Evolutionary conservation across 2,113 vertebrate species (phyloP).

Genomic region (Rhabdornis inornatus): DNA sequence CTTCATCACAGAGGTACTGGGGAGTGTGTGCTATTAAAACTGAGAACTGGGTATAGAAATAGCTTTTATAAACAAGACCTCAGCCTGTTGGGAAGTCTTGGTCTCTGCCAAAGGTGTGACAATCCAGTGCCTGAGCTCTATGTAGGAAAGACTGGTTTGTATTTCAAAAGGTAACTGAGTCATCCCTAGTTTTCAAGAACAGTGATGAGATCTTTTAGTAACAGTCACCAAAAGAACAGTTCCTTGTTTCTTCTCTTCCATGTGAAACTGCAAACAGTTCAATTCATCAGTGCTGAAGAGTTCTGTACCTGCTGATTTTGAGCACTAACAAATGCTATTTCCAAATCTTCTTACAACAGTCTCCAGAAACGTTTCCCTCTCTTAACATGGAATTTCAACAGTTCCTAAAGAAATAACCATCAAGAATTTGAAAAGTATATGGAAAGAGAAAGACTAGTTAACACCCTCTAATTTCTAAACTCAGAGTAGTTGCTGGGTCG

Average conservation of each 20-base stretch:
- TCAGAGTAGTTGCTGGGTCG: background rate
- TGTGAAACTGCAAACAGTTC: background rate
- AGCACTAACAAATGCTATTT: background rate
- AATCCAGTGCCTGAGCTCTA: background rate
- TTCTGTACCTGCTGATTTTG: background rate
- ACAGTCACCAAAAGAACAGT: background rate
- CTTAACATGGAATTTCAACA: background rate
- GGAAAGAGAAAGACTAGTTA: background rate
- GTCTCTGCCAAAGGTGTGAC: background rate
- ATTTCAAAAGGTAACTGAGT: background rate
- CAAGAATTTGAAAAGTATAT: background rate
- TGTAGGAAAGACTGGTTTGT: background rate
- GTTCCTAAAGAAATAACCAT: background rate
- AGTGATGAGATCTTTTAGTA: background rate
- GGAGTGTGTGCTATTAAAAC: background rate
- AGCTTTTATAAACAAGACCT: background rate
- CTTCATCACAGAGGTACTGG: background rate
- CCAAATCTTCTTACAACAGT: background rate
- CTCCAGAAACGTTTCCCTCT: background rate
- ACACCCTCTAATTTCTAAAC: background rate
- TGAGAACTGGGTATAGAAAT: background rate
- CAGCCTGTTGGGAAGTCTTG: background rate
- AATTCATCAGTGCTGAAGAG: background rate
- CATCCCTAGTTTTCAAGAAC: background rate
- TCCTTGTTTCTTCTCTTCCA: background rate